Conservation (phyloP, 2,888 invertebrate genomes). For the Pseudeuparius sepicola region DNA sequence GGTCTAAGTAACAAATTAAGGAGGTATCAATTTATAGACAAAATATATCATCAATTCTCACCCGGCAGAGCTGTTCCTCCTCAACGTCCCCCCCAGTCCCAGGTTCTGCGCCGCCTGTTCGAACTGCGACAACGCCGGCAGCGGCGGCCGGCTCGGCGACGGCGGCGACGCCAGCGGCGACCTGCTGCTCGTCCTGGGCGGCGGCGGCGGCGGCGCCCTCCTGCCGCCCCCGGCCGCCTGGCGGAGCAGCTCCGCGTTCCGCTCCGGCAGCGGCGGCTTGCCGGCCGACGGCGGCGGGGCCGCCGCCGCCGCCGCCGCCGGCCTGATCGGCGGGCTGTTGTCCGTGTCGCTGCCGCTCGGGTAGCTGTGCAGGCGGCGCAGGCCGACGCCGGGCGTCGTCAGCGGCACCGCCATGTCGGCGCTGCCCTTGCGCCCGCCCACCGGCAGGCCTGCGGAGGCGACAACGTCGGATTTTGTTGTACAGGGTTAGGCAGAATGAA, state of each 20-base stretch:
- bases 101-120: slow-evolving; percentile 39
- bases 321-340: slow-evolving; percentile 63
- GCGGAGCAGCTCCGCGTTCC: slow-evolving; percentile 67
- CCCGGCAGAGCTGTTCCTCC: slow-evolving; percentile 37
- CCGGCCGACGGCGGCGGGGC: slow-evolving; percentile 45
- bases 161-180: slow-evolving; percentile 81
- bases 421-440: slow-evolving; percentile 45
- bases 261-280: slow-evolving; percentile 75
- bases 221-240: slow-evolving; percentile 55
- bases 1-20: too few species aligned
- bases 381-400: slow-evolving; percentile 43
- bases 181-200: slow-evolving; percentile 82
- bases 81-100: slow-evolving; percentile 39
- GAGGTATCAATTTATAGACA: too few species aligned
- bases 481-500: too few species aligned
- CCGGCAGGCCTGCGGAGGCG: too few species aligned
- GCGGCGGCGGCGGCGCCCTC: slow-evolving; percentile 82
- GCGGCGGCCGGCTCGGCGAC: slow-evolving; percentile 56
- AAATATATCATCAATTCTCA: too few species aligned
- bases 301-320: slow-evolving; percentile 41
- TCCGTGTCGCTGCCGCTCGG: slow-evolving; percentile 79
- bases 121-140: slow-evolving; percentile 40
- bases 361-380: slow-evolving; percentile 73
- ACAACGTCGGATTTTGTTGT: too few species aligned
- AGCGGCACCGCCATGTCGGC: slow-evolving; percentile 43